Base-by-base conservation (phyloP, 92 coral and sea anemone species). In the Porites cylindrica region DNA sequence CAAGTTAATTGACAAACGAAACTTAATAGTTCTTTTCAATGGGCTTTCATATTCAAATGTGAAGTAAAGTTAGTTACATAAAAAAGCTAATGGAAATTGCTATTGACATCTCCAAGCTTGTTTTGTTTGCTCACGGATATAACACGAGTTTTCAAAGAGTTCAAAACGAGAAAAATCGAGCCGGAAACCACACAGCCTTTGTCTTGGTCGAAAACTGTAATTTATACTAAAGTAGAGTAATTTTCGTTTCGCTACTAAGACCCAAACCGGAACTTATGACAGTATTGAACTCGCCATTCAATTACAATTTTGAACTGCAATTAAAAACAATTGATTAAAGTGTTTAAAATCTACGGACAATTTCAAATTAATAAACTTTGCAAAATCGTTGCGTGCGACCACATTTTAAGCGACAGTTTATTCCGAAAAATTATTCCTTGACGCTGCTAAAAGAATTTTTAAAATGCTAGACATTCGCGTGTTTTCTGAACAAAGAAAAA, bases 11-110 rank as follows among this genome's bases (percentile, higher is more conserved):
- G 94, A 89, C 85, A 91, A 91, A 87, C 90, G 94, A 81, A 77
- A 82, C 78, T 68, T 75, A 82, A 87, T 76, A 87, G 86, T 91
- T 76, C 68, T 38, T 70, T 50, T 82, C 85, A 85, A 87, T 62
- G 79, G 84, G 88, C 88, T 76, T 91, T 91, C 91, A 91, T 91
- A 91, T 91, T 91, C 79, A 87, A 91, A 91, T 91, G 78, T n/a
- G 75, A 47, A 83, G 72, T 77, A 76, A 73, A 87, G 87, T 87
- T 81, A 78, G 91, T 86, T 86, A 91, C 77, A 91, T 81, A 82
- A 77, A 82, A 83, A 88, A 85, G 82, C 88, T 87, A 91, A 91
- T 91, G 91, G 89, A 78, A 83, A 83, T 74, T 73, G 87, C 80
- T 23, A 83, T 74, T 83, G 87, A 83, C 87, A 83, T 83, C 80